Evolutionary conservation across 2,113 vertebrate genomes (phyloP).

Genomic region (Coturnix japonica): DNA sequence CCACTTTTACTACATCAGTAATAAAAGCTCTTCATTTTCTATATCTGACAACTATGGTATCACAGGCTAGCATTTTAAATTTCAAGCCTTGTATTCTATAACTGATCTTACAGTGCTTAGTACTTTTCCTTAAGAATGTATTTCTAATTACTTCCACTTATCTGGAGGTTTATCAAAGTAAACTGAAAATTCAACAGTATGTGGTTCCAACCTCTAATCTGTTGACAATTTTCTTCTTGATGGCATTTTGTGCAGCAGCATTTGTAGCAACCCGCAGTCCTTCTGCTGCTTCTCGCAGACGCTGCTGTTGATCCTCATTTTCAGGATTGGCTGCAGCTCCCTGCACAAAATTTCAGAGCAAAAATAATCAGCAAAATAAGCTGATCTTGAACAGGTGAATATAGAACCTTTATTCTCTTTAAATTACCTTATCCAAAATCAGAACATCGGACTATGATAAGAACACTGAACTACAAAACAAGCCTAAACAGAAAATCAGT

Average conservation of each 20-base stretch:
- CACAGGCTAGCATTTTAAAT: background rate
- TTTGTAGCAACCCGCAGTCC: conserved; percentile 96
- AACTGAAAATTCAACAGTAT: background rate
- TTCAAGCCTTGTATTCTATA: background rate
- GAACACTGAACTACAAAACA: background rate
- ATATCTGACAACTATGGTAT: background rate
- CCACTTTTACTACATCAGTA: background rate
- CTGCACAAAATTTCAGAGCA: conserved; percentile 68
- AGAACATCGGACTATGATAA: background rate
- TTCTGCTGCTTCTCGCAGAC: conserved; percentile 94
- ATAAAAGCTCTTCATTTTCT: background rate
- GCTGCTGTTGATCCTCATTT: conserved; percentile 96
- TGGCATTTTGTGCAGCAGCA: conserved; percentile 96
- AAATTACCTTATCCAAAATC: background rate
- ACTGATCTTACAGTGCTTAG: background rate
- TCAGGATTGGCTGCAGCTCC: conserved; percentile 97
- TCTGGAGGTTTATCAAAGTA: background rate
- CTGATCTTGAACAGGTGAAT: background rate
- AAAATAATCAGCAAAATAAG: background rate
- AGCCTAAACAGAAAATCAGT: background rate
- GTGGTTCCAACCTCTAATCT: conserved; percentile 87
- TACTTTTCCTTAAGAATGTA: background rate
- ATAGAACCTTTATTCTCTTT: background rate
- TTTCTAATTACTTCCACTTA: background rate
- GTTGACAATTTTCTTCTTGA: conserved; percentile 98